These are phyloP conservation scores for Peribatodes rhomboidaria DNA, from an alignment of 2,888 invertebrate genomes.

Conservation along the genomic window DNA sequence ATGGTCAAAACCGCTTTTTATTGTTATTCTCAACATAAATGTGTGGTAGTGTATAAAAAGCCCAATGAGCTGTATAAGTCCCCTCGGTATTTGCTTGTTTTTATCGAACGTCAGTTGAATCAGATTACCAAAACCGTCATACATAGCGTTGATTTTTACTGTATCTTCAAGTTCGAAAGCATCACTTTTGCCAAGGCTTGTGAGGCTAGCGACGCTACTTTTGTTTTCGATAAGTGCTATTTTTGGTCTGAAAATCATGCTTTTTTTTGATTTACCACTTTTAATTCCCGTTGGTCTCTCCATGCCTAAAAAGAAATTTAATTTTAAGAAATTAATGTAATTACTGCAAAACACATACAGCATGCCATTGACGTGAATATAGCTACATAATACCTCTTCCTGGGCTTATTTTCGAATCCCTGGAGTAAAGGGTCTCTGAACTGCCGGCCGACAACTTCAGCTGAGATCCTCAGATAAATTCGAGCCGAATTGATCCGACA, in stretches of 20 bases:
- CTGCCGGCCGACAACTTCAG: no score
- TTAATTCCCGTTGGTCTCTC: not conserved
- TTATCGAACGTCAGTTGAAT: conserved; percentile 60
- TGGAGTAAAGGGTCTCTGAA: no score
- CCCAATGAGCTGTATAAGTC: conserved; percentile 58
- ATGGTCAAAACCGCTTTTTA: conserved; percentile 55
- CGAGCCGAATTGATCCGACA: no score
- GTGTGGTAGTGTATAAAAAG: conserved; percentile 59
- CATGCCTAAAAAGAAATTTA: not conserved
- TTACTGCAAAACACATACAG: no score
- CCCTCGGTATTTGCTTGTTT: conserved; percentile 56
- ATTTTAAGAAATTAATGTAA: not conserved
- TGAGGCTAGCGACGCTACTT: not conserved
- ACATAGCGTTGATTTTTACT: conserved; percentile 49
- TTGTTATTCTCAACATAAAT: conserved; percentile 52
- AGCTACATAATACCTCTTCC: no score
- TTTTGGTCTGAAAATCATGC: not conserved
- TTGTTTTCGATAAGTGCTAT: not conserved
- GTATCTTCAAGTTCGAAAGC: not conserved
- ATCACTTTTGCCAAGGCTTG: no score
- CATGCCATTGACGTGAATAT: no score
- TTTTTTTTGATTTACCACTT: not conserved
- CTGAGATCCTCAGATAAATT: no score
- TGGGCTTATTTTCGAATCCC: no score
- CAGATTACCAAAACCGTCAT: conserved; percentile 54